These are phyloP conservation scores for Charanyca ferruginea DNA, from an alignment of 2,888 invertebrate species.

Conservation along the genomic window DNA sequence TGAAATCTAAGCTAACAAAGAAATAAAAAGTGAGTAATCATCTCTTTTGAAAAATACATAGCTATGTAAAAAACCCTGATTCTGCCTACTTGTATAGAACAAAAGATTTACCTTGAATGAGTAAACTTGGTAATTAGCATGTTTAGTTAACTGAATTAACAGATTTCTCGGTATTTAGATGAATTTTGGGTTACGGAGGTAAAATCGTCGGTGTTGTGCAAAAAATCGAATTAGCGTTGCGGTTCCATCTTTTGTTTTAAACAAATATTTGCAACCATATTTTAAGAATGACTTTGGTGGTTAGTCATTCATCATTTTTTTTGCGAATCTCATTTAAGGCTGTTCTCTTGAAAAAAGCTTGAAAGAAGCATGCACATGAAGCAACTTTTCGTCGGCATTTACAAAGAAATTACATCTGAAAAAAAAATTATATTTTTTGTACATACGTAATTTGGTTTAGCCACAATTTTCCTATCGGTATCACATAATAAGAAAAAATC, in stretches of 20 bases:
- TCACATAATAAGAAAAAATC: too few relatives aligned
- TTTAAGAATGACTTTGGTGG: background rate
- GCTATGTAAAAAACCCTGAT: constrained; percentile 20
- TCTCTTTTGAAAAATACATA: constrained; percentile 1
- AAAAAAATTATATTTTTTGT: too few relatives aligned
- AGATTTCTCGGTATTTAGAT: constrained; percentile 32
- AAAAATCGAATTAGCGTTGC: background rate
- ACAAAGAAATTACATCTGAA: too few relatives aligned
- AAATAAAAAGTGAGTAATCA: constrained; percentile 45
- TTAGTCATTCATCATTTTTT: too few relatives aligned
- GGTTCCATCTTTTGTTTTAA: background rate
- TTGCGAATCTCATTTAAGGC: too few relatives aligned
- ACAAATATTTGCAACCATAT: background rate
- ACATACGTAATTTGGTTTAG: too few relatives aligned
- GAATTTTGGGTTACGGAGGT: constrained; percentile 5
- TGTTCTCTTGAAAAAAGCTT: too few relatives aligned
- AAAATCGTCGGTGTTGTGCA: background rate
- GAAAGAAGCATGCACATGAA: too few relatives aligned
- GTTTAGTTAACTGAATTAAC: constrained; percentile 40
- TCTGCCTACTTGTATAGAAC: constrained; percentile 13
- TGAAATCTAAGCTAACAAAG: constrained; percentile 42
- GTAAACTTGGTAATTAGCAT: constrained; percentile 41
- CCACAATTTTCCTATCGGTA: too few relatives aligned
- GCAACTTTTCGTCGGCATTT: too few relatives aligned
- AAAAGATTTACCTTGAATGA: constrained; percentile 57